Evolutionary conservation across 2,797 vertebrate genomes (phyloP).

Genomic region (Centroberyx gerrardi): DNA sequence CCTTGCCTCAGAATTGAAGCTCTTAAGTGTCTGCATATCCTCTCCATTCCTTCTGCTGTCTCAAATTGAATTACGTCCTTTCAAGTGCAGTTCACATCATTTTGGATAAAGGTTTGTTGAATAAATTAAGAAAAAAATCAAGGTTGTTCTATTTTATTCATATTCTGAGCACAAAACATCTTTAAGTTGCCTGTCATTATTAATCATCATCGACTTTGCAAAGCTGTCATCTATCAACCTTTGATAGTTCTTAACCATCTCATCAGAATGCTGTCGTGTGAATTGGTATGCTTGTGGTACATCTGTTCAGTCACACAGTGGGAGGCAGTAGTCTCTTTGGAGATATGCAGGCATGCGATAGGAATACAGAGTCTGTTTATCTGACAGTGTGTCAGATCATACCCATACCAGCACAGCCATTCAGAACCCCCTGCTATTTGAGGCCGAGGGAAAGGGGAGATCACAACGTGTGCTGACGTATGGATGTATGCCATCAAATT

Average conservation of each 20-base stretch:
- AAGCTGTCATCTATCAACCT: background rate
- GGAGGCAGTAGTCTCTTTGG: conserved; percentile 26
- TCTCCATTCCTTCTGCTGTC: background rate
- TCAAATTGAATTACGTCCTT: background rate
- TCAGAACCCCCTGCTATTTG: conserved; percentile 27
- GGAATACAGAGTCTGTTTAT: conserved; percentile 64
- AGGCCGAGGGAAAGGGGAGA: conserved; percentile 46
- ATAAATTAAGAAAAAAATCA: background rate
- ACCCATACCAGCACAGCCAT: conserved; percentile 26
- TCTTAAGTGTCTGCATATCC: background rate
- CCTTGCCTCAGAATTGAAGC: background rate
- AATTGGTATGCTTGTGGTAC: conserved; percentile 47
- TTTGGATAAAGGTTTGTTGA: background rate
- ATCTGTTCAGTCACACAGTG: conserved; percentile 27
- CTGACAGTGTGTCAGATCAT: conserved; percentile 55
- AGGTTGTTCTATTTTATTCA: background rate
- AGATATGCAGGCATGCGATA: conserved; percentile 51
- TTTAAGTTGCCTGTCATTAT: conserved; percentile 2
- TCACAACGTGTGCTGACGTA: conserved; percentile 51
- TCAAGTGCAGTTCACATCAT: background rate
- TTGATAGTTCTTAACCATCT: background rate
- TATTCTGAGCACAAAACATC: conserved; percentile 3
- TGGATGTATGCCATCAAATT: conserved; percentile 65
- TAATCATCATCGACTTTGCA: conserved; percentile 2
- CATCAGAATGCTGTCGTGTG: background rate